Conservation (phyloP, 2,113 vertebrate species). For the Zosterops pallidus region DNA sequence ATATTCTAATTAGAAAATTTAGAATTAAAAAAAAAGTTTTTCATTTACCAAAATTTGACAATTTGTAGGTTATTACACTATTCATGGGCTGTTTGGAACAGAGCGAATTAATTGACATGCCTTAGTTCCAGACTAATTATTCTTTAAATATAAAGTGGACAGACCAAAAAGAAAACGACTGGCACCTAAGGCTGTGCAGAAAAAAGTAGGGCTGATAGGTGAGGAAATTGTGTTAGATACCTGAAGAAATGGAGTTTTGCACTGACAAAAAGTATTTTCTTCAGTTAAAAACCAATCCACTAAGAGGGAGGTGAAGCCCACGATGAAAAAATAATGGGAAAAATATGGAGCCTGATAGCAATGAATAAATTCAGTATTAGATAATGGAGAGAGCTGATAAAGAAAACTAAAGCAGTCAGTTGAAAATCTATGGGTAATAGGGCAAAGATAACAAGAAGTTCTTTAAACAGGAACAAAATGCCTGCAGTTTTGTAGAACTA, state of each 20-base stretch:
- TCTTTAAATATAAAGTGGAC: not conserved
- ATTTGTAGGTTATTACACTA: not conserved
- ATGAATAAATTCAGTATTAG: constrained; percentile 59
- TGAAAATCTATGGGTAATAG: constrained; percentile 38
- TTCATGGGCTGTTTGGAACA: not conserved
- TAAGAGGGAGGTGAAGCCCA: constrained; percentile 26
- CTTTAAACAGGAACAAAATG: constrained; percentile 32
- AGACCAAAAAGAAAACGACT: not conserved
- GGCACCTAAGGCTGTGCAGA: not conserved
- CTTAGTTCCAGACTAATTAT: not conserved
- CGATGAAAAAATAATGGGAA: constrained; percentile 60
- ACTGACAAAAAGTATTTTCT: constrained; percentile 15
- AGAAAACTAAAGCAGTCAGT: constrained; percentile 34
- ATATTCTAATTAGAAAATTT: not conserved
- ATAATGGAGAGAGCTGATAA: constrained; percentile 57
- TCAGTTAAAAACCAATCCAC: constrained; percentile 1
- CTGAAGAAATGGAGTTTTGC: not conserved
- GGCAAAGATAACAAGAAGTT: constrained; percentile 33
- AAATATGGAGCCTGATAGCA: constrained; percentile 34
- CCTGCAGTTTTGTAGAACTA: not conserved
- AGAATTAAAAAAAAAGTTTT: not conserved
- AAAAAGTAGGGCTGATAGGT: not conserved
- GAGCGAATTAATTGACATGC: not conserved
- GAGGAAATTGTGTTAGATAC: not conserved
- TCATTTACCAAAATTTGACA: accelerated